These are phyloP conservation scores for Leptura quadrifasciata DNA, from an alignment of 2,888 invertebrate genomes.

Conservation along the genomic window DNA sequence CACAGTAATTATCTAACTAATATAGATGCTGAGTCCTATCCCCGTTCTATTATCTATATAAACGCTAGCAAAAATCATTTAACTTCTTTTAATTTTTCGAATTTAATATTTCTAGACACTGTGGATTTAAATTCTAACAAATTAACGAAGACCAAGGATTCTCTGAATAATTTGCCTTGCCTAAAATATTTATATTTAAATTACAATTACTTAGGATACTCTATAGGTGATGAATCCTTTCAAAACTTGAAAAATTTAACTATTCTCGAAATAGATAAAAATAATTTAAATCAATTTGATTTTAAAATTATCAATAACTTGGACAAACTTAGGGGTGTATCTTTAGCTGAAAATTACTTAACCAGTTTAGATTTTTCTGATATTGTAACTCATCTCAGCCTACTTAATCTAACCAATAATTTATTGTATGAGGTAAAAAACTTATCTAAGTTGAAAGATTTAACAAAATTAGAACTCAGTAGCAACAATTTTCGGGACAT, in stretches of 20 bases:
- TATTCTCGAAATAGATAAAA: slow-evolving; percentile 43
- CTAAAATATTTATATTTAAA: slow-evolving; percentile 40
- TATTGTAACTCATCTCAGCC: slow-evolving; percentile 8
- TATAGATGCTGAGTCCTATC: slow-evolving; percentile 37
- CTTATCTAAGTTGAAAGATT: slow-evolving; percentile 20
- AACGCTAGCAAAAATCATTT: slow-evolving; percentile 44
- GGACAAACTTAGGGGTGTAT: slow-evolving; percentile 31
- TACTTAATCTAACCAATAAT: slow-evolving; percentile 44
- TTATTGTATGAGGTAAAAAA: slow-evolving; percentile 36
- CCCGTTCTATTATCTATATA: slow-evolving; percentile 33
- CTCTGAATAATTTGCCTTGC: slow-evolving; percentile 37
- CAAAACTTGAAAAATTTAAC: slow-evolving; percentile 40
- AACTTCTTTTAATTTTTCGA: slow-evolving; percentile 43
- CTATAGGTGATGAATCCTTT: slow-evolving; percentile 6
- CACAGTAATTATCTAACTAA: slow-evolving; percentile 37
- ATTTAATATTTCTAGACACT: slow-evolving; percentile 34
- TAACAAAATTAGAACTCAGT: slow-evolving; percentile 44
- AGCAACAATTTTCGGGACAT: slow-evolving; percentile 43
- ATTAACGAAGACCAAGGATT: slow-evolving; percentile 30
- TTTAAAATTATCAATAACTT: slow-evolving; percentile 36
- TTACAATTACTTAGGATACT: slow-evolving; percentile 37
- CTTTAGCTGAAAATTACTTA: slow-evolving; percentile 43
- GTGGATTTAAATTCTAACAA: slow-evolving; percentile 42
- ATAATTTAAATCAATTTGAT: slow-evolving; percentile 35
- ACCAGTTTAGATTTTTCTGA: slow-evolving; percentile 39